A percentile compares a stretch with the other conserved stretches of the same genome.
Conservation (phyloP, 2,113 vertebrate species). For the Alligator sinensis region DNA sequence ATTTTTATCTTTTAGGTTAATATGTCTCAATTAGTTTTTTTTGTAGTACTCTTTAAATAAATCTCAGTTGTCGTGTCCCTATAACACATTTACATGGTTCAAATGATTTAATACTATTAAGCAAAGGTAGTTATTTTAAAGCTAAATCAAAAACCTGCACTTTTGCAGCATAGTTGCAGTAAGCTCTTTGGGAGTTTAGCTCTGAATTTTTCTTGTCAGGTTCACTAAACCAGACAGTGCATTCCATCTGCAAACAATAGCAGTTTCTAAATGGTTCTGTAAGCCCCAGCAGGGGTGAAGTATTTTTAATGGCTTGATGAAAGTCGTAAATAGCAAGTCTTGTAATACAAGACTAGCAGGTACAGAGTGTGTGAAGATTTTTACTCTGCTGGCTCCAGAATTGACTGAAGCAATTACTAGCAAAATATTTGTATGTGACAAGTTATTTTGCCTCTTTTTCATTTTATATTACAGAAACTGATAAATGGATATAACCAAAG, state of each 20-base stretch:
- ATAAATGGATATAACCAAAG: neutral
- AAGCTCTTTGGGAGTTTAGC: neutral
- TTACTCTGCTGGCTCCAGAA: neutral
- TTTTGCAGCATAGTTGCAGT: neutral
- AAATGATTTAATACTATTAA: neutral
- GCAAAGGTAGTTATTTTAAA: conserved; percentile 14
- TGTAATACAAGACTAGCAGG: conserved; percentile 10
- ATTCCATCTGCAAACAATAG: neutral
- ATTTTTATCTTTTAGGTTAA: conserved; percentile 68
- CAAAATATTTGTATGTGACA: neutral
- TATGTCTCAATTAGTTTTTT: conserved; percentile 60
- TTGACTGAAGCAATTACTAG: conserved; percentile 18
- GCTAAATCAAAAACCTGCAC: neutral
- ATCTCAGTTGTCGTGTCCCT: conserved; percentile 26
- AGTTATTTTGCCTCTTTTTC: conserved; percentile 4
- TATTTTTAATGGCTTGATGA: conserved; percentile 53
- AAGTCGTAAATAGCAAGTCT: conserved; percentile 26
- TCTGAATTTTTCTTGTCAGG: conserved; percentile 22
- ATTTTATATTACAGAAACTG: conserved; percentile 4
- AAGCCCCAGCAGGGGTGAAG: neutral
- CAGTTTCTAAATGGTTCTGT: conserved; percentile 37
- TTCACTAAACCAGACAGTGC: neutral
- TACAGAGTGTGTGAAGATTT: neutral
- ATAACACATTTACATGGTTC: conserved; percentile 16
- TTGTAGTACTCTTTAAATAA: conserved; percentile 52